phyloP scores from a whole-genome alignment of 2,888 invertebrate genomes.

The Amblyjoppa fuscipennis region DNA sequence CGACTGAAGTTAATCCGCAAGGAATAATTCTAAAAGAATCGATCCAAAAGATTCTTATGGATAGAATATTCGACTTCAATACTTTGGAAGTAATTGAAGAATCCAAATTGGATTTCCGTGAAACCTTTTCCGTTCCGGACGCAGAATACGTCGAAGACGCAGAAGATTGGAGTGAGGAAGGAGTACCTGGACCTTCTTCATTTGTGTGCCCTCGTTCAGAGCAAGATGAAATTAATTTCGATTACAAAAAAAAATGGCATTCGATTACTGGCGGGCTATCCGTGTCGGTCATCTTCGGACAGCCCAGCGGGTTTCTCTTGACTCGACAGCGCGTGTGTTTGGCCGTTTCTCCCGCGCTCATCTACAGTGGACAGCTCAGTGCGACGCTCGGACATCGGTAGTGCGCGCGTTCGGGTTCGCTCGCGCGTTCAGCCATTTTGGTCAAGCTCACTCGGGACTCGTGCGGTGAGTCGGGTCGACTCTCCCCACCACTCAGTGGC shows the following conservation, averaged over 20 bases:
- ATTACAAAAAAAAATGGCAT: constrained; percentile 14
- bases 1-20: constrained; percentile 29
- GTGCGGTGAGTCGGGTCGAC: too few species aligned
- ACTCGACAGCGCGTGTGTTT: too few species aligned
- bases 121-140: not conserved
- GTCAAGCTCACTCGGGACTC: too few species aligned
- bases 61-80: not conserved
- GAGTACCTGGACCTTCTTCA: constrained; percentile 31
- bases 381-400: too few species aligned
- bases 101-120: not conserved
- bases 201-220: constrained; percentile 12
- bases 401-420: too few species aligned
- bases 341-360: too few species aligned
- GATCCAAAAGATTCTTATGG: constrained; percentile 6
- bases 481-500: too few species aligned
- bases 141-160: constrained; percentile 5
- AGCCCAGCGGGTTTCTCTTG: too few species aligned
- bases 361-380: too few species aligned
- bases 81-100: not conserved
- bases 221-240: constrained; percentile 29
- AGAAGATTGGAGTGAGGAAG: constrained; percentile 15
- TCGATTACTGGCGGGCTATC: not conserved
- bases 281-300: too few species aligned
- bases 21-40: constrained; percentile 8
- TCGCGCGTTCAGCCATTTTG: too few species aligned